Evolutionary conservation across 1,140 invertebrate genomes (phyloP), one percentile per base, ranked within the genome.

Genomic region (Bilobella aurantiaca): DNA sequence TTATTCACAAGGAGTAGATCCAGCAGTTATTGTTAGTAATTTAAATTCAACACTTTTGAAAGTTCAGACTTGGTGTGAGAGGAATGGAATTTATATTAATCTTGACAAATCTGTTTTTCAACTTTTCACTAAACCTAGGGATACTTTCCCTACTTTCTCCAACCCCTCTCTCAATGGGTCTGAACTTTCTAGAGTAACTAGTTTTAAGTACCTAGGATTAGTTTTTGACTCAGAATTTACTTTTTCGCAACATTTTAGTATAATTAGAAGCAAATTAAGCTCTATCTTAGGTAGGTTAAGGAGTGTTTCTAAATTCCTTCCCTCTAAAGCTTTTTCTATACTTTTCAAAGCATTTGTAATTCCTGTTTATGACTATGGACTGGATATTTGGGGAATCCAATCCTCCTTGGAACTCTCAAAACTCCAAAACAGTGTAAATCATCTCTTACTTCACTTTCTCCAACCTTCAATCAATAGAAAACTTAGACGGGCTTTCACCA

Each of bases 21-120:
- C 29, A 14, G 8, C 27, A 28, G 21, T 5, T 18, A 53, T 53
- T 53, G 49, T 53, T 8, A 23, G 25, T 23, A 18, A 5, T 23
- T 23, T 53, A 5, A 53, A 53, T 23, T 5, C 12, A 8, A 18
- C 8, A 18, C 23, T 60, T n/a, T 12, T 14, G 16, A 37, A 60
- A 12, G n/a, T 60, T 37, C n/a, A 8, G 16, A 14, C 3, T 18
- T 60, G 58, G 58, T 60, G 58, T 23, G 3, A 5, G 14, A 23
- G 2, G 3, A 60, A 60, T 37, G 18, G 18, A n/a, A 29, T 60
- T 16, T 12, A n/a, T 8, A 25, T 60, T 2, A 60, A 60, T 25
- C 30, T 60, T 3, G 58, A 32, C 2, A 60, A 60, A 60, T 34
- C 58, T 34, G 23, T 34, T 21, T 60, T 29, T 37, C 32, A 34